Evolutionary conservation across 92 coral and sea anemone genomes (phyloP).

Genomic region (Parazoanthus darwini): DNA sequence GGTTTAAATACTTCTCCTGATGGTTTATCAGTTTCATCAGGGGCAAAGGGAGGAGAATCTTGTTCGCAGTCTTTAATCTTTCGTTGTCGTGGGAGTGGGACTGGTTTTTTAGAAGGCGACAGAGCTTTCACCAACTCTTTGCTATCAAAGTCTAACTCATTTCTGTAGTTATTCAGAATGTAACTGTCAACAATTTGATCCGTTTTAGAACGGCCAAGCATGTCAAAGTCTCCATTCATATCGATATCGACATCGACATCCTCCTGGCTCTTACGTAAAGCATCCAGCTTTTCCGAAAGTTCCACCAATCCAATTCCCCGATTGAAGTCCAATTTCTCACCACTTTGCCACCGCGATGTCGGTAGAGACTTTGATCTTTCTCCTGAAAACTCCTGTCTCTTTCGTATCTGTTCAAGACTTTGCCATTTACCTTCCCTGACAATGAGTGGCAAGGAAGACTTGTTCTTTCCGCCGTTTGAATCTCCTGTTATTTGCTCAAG

Average conservation of each 20-base stretch:
- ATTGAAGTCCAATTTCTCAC: constrained; percentile 53
- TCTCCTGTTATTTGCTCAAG: constrained; percentile 65
- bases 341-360: constrained; percentile 66
- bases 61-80: constrained; percentile 3
- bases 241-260: constrained; percentile 47
- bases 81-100: constrained; percentile 43
- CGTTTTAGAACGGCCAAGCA: constrained; percentile 29
- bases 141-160: constrained; percentile 49
- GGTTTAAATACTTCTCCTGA: constrained; percentile 30
- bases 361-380: constrained; percentile 73
- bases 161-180: constrained; percentile 48
- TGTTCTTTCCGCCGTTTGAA: constrained; percentile 47
- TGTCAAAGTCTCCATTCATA: constrained; percentile 12
- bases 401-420: constrained; percentile 81
- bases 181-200: constrained; percentile 31
- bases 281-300: constrained; percentile 83
- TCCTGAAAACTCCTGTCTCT: constrained; percentile 66
- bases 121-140: constrained; percentile 33
- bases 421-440: constrained; percentile 87
- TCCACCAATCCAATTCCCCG: constrained; percentile 71
- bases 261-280: constrained; percentile 68
- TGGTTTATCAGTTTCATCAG: background rate
- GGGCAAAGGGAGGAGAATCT: background rate
- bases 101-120: constrained; percentile 43
- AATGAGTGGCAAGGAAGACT: constrained; percentile 65